Evolutionary conservation across 2,797 vertebrate genomes (phyloP).

Genomic region (Morus bassanus): DNA sequence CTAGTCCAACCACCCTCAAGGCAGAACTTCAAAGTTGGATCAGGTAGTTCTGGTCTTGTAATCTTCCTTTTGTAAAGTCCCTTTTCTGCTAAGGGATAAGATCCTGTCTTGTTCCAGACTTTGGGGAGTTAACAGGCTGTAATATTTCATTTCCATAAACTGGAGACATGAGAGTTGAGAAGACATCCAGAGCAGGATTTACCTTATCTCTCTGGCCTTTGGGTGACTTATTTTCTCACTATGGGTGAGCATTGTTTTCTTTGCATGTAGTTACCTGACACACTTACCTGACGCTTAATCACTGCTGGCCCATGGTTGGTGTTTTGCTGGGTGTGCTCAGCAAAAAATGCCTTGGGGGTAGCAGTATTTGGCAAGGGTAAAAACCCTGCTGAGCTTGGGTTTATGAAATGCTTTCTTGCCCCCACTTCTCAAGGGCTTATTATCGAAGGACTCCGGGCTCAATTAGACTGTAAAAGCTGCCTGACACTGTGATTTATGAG

Average conservation of each 20-base stretch:
- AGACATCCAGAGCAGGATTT: neutral
- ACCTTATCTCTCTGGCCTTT: conserved; percentile 35
- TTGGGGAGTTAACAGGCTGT: neutral
- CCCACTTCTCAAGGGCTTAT: neutral
- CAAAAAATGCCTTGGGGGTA: neutral
- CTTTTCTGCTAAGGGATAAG: neutral
- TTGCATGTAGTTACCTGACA: neutral
- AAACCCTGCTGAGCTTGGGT: neutral
- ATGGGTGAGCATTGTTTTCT: neutral
- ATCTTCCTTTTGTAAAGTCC: neutral
- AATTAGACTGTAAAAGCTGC: neutral
- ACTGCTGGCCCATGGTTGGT: neutral
- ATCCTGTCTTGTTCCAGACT: neutral
- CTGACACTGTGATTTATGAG: conserved; percentile 23
- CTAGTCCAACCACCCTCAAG: neutral
- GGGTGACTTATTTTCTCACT: conserved; percentile 32
- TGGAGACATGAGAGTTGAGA: neutral
- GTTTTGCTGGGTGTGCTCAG: neutral
- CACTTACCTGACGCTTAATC: neutral
- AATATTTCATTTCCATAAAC: neutral
- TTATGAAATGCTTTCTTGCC: neutral
- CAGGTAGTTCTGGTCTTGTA: neutral
- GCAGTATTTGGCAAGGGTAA: neutral
- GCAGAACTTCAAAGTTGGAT: neutral
- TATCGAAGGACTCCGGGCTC: neutral